Conservation (phyloP, 1,140 invertebrate genomes). For the Solen grandis region DNA sequence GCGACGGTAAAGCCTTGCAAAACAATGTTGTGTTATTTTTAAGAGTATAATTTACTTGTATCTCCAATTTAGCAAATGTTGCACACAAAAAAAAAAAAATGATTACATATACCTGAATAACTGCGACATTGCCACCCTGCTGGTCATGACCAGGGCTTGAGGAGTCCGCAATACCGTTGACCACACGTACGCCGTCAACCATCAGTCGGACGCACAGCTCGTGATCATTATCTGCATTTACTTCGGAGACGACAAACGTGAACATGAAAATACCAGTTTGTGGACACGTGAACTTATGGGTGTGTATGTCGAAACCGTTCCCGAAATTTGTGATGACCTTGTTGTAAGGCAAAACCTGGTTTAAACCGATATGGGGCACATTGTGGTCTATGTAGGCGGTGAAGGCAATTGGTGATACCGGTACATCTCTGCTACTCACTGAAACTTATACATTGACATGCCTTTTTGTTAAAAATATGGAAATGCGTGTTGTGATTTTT, state of each 20-base stretch:
- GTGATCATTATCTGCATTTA: too few relatives aligned
- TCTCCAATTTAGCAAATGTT: too few relatives aligned
- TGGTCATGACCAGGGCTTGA: neutral
- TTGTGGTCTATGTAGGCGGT: conserved; percentile 15
- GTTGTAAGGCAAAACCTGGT: conserved; percentile 13
- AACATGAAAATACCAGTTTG: conserved; percentile 6
- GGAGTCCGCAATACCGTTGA: conserved; percentile 8
- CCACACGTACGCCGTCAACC: conserved; percentile 3
- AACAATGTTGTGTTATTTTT: too few relatives aligned
- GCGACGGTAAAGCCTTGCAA: too few relatives aligned
- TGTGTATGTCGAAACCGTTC: neutral
- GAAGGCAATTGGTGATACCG: conserved; percentile 11
- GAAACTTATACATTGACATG: too few relatives aligned
- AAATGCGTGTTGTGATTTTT: too few relatives aligned
- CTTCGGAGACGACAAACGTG: conserved; percentile 1
- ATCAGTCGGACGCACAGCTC: neutral
- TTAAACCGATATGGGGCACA: neutral
- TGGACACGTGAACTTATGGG: conserved; percentile 9
- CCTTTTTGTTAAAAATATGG: too few relatives aligned
- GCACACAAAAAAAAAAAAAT: neutral
- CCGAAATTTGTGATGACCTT: neutral
- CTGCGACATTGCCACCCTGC: conserved; percentile 1
- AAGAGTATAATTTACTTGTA: too few relatives aligned
- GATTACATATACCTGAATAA: neutral
- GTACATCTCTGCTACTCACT: too few relatives aligned